Evolutionary conservation across 2,888 invertebrate species (phyloP), one percentile per base, ranked within the genome.

Genomic region (Sinopyrophorus schimmeli): DNA sequence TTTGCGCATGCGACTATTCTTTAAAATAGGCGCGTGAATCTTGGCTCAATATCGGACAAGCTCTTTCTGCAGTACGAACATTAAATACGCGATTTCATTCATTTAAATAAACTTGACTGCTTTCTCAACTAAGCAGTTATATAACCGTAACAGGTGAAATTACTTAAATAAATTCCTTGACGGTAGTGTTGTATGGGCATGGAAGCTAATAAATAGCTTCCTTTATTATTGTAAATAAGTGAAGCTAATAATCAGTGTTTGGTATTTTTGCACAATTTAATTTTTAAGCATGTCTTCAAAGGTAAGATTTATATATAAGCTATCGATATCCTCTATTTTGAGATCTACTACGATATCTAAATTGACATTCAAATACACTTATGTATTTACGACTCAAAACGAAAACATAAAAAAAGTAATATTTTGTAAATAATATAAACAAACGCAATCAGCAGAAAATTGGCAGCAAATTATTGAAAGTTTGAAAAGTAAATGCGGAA

Each of bases 131-230:
- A 53, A 55, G 52, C 38, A 34, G 47, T 61, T 61, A 49, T 55
- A 61, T 59, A 61, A 62, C 56, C 49, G 59, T 54, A 60, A 54
- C 55, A 59, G 53, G 53, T 50, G 40, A 44, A 44, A 44, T 50
- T 46, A 38, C 35, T 30, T n/a, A 9, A 26, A 27, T 23, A 21
- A 30, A 20, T 31, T 26, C 32, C 26, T 16, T 11, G 26, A 23
- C 23, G 23, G 16, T 32, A 31, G 41, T 32, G 11, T 26, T 34
- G n/a, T 7, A 7, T 23, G 24, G 14, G 5, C 24, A 14, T 34
- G 9, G 32, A 18, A 24, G 27, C 7, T 6, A 26, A 32, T 40
- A 14, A 40, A 11, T 21, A 12, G 10, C 14, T 40, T 3, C 27
- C 27, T 15, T 24, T n/a, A 21, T n/a, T n/a, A 31, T 39, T 6